These are phyloP conservation scores for Nothura maculosa DNA, from an alignment of 2,797 vertebrate species.

Conservation along the genomic window DNA sequence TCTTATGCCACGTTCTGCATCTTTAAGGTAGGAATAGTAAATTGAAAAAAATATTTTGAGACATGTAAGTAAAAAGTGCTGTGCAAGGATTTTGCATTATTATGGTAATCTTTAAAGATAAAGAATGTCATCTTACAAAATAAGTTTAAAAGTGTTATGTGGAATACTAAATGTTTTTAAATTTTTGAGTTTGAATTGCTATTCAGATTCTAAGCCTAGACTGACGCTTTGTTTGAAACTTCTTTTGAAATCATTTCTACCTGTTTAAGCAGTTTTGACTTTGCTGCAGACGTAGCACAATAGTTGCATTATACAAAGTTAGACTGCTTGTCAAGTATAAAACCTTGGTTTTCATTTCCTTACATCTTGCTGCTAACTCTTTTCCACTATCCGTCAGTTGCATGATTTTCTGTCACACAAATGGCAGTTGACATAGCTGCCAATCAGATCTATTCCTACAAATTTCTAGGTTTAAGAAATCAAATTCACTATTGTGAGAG, in stretches of 20 bases:
- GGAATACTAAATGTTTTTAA: conserved; percentile 1
- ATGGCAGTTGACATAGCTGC: neutral
- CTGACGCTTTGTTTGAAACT: conserved; percentile 41
- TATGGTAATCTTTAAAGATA: conserved; percentile 29
- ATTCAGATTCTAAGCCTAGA: neutral
- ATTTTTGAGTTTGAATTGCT: neutral
- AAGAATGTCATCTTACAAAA: conserved; percentile 21
- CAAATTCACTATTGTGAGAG: neutral
- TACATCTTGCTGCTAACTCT: neutral
- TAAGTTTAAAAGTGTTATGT: neutral
- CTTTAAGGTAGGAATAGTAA: neutral
- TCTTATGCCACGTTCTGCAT: neutral
- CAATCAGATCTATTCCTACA: neutral
- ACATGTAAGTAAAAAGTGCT: neutral
- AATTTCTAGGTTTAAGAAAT: neutral
- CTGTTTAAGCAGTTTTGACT: conserved; percentile 52
- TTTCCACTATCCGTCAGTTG: neutral
- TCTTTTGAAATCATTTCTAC: conserved; percentile 46
- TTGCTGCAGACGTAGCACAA: neutral
- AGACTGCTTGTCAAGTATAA: conserved; percentile 52
- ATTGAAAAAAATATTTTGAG: conserved; percentile 17
- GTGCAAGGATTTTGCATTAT: conserved; percentile 23
- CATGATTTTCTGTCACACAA: conserved; percentile 16
- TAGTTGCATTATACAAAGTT: conserved; percentile 14
- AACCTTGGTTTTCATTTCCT: conserved; percentile 30